Conservation (phyloP, 2,888 invertebrate genomes). For the Erynnis tages region DNA sequence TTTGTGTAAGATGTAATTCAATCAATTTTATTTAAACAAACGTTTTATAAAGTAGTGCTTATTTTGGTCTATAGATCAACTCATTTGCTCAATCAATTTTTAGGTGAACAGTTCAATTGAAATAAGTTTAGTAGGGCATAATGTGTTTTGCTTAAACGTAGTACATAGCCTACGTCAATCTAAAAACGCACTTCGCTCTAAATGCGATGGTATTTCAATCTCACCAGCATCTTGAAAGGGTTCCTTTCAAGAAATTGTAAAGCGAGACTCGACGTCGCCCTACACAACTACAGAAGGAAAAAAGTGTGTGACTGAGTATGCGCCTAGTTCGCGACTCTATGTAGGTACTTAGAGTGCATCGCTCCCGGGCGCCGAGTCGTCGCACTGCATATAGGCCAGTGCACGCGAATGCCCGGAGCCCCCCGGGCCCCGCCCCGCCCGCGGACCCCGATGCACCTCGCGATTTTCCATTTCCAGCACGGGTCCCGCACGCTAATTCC, state of each 20-base stretch:
- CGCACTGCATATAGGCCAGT: constrained; percentile 82
- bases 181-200: constrained; percentile 29
- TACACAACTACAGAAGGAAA: constrained; percentile 61
- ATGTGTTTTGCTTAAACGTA: too few relatives aligned
- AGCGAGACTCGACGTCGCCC: constrained; percentile 59
- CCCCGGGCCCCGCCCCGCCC: constrained; percentile 40
- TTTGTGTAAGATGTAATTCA: too few relatives aligned
- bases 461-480: constrained; percentile 77
- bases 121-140: too few relatives aligned
- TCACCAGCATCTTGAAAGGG: constrained; percentile 56
- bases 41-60: too few relatives aligned
- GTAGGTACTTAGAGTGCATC: constrained; percentile 79
- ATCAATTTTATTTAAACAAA: too few relatives aligned
- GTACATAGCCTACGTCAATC: constrained; percentile 5
- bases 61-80: too few relatives aligned
- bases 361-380: constrained; percentile 80
- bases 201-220: constrained; percentile 54
- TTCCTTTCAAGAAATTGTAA: constrained; percentile 66
- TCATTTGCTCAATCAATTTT: too few relatives aligned
- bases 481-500: constrained; percentile 61
- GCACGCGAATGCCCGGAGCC: constrained; percentile 76
- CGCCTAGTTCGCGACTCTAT: constrained; percentile 70
- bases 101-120: too few relatives aligned
- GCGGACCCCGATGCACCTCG: constrained; percentile 57
- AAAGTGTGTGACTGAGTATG: constrained; percentile 69